Percentiles rank a stretch among this genome's conserved stretches.
These are phyloP conservation scores for Philereme transversata DNA, from an alignment of 2,888 invertebrate genomes.

Conservation along the genomic window DNA sequence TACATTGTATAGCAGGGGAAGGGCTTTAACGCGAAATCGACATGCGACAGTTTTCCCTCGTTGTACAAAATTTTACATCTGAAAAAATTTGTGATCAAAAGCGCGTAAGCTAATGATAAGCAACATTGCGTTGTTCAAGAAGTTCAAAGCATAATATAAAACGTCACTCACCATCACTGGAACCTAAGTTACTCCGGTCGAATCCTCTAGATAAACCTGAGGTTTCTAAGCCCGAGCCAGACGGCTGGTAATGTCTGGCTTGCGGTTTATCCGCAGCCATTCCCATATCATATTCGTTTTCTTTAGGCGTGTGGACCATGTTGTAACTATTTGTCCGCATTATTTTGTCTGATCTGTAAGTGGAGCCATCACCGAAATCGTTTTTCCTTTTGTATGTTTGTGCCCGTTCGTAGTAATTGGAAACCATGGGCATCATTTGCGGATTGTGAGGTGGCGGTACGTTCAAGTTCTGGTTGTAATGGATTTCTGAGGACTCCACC, in stretches of 20 bases:
- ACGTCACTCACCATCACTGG: slow-evolving; percentile 72
- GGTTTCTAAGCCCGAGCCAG: slow-evolving; percentile 62
- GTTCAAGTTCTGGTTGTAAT: slow-evolving; percentile 64
- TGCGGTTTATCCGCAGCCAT: slow-evolving; percentile 61
- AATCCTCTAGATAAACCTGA: slow-evolving; percentile 64
- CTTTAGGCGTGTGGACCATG: slow-evolving; percentile 57
- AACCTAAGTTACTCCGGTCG: slow-evolving; percentile 70
- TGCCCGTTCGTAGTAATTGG: slow-evolving; percentile 69
- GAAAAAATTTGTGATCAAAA: not conserved
- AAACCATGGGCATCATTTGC: slow-evolving; percentile 61
- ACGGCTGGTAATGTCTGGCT: slow-evolving; percentile 58
- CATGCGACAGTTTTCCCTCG: no score
- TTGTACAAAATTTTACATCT: not conserved
- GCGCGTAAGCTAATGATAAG: slow-evolving; percentile 7
- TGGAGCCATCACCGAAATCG: slow-evolving; percentile 68
- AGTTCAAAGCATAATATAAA: slow-evolving; percentile 40
- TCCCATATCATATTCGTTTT: slow-evolving; percentile 59
- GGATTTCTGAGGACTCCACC: slow-evolving; percentile 72
- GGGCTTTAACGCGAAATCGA: no score
- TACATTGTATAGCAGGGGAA: no score
- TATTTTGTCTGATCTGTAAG: slow-evolving; percentile 72
- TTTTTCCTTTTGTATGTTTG: slow-evolving; percentile 72
- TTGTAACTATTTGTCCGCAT: slow-evolving; percentile 67
- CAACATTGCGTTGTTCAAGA: slow-evolving; percentile 17
- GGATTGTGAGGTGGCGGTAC: slow-evolving; percentile 57